phyloP scores from a whole-genome alignment of 2,113 vertebrate species.

The Cyphomyrus discorhynchus region DNA sequence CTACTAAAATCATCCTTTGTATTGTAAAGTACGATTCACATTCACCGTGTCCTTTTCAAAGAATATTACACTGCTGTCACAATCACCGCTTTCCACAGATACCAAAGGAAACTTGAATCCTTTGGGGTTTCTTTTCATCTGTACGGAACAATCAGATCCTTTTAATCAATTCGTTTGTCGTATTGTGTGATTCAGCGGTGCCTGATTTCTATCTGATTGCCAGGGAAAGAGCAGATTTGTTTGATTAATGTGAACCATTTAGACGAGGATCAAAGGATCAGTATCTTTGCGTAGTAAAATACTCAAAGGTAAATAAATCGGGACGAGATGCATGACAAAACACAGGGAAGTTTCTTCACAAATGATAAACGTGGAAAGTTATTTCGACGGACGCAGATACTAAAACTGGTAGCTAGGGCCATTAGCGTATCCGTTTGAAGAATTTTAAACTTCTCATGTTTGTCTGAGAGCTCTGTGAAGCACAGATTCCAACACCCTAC shows the following conservation, averaged over 20 bases:
- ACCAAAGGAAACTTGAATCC: neutral
- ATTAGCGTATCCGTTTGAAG: neutral
- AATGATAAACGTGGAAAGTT: neutral
- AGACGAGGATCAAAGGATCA: neutral
- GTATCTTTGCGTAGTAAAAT: neutral
- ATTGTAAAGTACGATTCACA: neutral
- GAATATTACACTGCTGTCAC: neutral
- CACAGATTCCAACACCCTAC: neutral
- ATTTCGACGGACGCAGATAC: neutral
- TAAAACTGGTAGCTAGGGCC: neutral
- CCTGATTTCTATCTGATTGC: neutral
- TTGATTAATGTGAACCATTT: neutral
- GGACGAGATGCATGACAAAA: neutral
- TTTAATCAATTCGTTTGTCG: constrained; percentile 5
- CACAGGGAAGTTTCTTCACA: neutral
- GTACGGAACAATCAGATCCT: neutral
- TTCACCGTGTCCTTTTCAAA: neutral
- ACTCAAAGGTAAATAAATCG: neutral
- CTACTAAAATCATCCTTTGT: neutral
- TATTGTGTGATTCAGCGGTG: neutral
- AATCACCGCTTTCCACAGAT: neutral
- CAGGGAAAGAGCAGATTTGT: neutral
- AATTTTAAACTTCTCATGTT: neutral
- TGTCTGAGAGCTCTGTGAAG: neutral
- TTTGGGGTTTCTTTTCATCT: neutral